phyloP scores from a whole-genome alignment of 2,888 invertebrate species.

The Conomelus anceps region DNA sequence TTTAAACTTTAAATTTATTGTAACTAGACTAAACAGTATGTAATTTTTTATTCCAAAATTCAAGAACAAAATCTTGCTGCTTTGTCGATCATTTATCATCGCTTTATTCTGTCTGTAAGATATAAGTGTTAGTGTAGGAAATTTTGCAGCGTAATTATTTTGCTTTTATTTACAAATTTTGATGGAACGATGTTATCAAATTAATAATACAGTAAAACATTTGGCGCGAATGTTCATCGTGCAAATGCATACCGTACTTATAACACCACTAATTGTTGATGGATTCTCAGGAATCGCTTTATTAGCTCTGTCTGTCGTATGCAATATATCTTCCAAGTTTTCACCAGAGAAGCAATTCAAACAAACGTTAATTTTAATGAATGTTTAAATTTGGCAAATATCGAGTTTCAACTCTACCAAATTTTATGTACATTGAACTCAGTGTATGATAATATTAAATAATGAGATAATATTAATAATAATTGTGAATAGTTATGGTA shows the following conservation, averaged over 20 bases:
- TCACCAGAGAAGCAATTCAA: neutral
- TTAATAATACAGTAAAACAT: too few species aligned
- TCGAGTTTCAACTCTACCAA: neutral
- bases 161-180: neutral
- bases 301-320: neutral
- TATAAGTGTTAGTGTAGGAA: neutral
- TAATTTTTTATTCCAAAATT: neutral
- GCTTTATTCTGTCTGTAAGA: neutral
- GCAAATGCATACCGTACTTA: neutral
- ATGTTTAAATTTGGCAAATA: neutral
- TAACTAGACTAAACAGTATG: neutral
- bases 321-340: neutral
- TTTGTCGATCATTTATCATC: neutral
- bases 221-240: neutral
- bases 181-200: neutral
- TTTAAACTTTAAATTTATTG: neutral
- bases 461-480: neutral
- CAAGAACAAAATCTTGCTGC: neutral
- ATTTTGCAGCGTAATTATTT: neutral
- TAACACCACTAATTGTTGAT: neutral
- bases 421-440: neutral
- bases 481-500: neutral
- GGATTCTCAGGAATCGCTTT: neutral
- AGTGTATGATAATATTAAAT: neutral
- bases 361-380: neutral